phyloP scores from a whole-genome alignment of 2,113 vertebrate genomes.

The chimpanzee (Pan troglodytes) region NHGRI_mPanTro3-v2.1_pri NC_072408.2:113410501-113411000 shows the following conservation, averaged over 20 bases:
- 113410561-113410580: background rate
- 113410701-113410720: background rate
- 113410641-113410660: background rate
- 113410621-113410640: background rate
- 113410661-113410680: background rate
- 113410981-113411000: too few species aligned
- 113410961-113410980: background rate
- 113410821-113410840: background rate
- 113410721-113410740: background rate
- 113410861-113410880: background rate
- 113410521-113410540: background rate
- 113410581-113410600: background rate
- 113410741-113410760: rapidly evolving
- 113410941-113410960: background rate
- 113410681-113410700: background rate
- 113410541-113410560: background rate
- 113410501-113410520: background rate
- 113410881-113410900: background rate
- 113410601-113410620: background rate
- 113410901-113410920: background rate
- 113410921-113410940: background rate
- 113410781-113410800: background rate
- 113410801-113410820: background rate
- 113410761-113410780: background rate
- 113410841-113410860: background rate